Base-by-base conservation (phyloP, 2,113 vertebrate genomes). In the Oxygymnocypris stewartii region DNA sequence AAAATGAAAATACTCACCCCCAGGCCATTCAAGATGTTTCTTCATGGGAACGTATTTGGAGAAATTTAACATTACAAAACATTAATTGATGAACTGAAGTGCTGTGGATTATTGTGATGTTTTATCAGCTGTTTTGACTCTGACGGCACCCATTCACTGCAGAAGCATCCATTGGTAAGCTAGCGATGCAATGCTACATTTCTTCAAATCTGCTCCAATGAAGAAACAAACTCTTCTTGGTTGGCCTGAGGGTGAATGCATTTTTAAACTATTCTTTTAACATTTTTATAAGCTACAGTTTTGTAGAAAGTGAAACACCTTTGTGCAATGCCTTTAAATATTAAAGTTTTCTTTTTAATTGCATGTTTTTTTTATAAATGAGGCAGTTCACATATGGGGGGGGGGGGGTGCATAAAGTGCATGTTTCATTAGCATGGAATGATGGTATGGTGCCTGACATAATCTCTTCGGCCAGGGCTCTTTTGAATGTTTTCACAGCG, bases 401-500 rank as follows among this genome's bases (percentile, higher is more conserved):
- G n/a, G n/a, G n/a, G n/a, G n/a, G n/a, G n/a, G n/a, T n/a, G n/a
- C n/a, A n/a, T n/a, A 63, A 69, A 51, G 63, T 83, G 47, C 28
- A 65, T 49, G 59, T 67, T 71, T 54, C 4, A 71, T 83, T 83
- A 31, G 80, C 80, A 65, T 65, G 9, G 18, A 31, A 71, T 54
- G 25, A 76, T 49, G 73, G n/a, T 12, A 76, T 47, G 23, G 42
- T 16, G 42, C 42, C 12, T 47, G 40, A 49, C 74, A 47, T 47
- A 76, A 28, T 76, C 74, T 25, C 12, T 76, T 23, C 18, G 11
- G 71, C 71, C 71, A 47, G n/a, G 40, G 57, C 59, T 47, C 59
- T 28, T 65, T 42, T 4, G 11, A 81, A 83, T 83, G 63, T 83
- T 83, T 83, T 51, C 6, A 51, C 18, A 18, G 31, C 75, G 54